Conservation (phyloP, 2,113 vertebrate genomes). For the Electrona antarctica region DNA sequence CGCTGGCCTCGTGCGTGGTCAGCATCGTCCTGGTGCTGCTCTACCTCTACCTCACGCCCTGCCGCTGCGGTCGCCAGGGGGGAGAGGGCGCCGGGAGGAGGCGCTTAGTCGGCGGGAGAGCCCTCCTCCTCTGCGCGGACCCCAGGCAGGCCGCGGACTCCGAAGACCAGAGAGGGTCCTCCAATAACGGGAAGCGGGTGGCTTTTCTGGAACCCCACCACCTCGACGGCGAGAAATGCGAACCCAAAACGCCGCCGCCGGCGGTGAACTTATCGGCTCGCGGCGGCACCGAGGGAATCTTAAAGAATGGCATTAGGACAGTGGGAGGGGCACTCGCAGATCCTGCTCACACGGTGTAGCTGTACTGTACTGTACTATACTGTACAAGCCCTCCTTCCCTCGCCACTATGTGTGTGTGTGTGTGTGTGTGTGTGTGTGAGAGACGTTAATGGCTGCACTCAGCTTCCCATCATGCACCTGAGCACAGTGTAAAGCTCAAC, state of each 20-base stretch:
- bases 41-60: constrained; percentile 89
- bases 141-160: constrained; percentile 65
- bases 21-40: constrained; percentile 87
- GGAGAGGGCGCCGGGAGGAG: not conserved
- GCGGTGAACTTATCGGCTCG: constrained; percentile 70
- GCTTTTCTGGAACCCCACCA: constrained; percentile 80
- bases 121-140: constrained; percentile 65
- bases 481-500: no score
- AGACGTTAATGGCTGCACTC: no score
- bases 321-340: constrained; percentile 65
- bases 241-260: constrained; percentile 73
- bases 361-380: no score
- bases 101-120: constrained; percentile 44
- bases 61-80: constrained; percentile 67
- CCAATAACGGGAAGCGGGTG: constrained; percentile 81
- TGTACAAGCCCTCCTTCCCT: no score
- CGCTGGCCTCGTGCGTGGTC: constrained; percentile 86
- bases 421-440: no score
- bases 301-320: constrained; percentile 83
- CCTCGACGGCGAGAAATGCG: constrained; percentile 58
- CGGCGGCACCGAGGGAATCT: constrained; percentile 80
- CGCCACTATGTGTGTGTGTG: no score
- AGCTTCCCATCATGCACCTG: no score
- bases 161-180: constrained; percentile 64
- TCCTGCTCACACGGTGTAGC: constrained; percentile 41